A percentile compares a stretch with the other conserved stretches of the same genome.
Evolutionary conservation across 2,888 invertebrate species (phyloP).

Genomic region (Iselma pallidipennis): DNA sequence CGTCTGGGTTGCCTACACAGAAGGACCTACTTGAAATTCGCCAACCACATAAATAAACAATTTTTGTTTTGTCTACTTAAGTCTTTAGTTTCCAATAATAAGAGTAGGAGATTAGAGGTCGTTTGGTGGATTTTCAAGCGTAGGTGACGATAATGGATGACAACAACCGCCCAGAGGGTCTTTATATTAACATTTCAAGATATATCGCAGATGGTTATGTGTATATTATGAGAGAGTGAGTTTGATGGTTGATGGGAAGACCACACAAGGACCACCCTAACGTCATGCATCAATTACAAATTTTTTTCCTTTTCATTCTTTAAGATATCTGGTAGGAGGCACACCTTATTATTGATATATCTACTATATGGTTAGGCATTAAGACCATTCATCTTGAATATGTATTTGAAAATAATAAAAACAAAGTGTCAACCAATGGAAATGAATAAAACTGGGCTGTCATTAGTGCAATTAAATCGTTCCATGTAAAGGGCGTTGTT

Average conservation of each 20-base stretch:
- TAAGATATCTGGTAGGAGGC: neutral
- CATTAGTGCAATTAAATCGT: neutral
- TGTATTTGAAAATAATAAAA: neutral
- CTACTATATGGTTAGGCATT: neutral
- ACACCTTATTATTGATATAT: neutral
- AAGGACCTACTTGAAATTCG: neutral
- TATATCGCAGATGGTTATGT: slow-evolving; percentile 2
- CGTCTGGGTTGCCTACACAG: too few relatives aligned
- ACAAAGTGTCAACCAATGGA: too few relatives aligned
- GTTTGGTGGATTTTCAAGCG: neutral
- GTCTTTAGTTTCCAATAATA: too few relatives aligned
- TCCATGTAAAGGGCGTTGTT: neutral
- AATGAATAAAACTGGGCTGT: neutral
- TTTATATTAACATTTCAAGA: neutral
- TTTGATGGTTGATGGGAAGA: slow-evolving; percentile 9
- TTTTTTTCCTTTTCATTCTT: neutral
- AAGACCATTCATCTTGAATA: neutral
- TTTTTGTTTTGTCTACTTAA: neutral
- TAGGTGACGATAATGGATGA: neutral
- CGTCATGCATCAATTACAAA: slow-evolving; percentile 19
- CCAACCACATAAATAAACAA: neutral
- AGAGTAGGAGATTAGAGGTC: neutral
- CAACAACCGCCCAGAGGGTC: neutral
- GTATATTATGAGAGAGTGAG: neutral
- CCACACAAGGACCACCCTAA: slow-evolving; percentile 26